Evolutionary conservation across 2,888 invertebrate species (phyloP).

Genomic region (Idaea dimidiata): DNA sequence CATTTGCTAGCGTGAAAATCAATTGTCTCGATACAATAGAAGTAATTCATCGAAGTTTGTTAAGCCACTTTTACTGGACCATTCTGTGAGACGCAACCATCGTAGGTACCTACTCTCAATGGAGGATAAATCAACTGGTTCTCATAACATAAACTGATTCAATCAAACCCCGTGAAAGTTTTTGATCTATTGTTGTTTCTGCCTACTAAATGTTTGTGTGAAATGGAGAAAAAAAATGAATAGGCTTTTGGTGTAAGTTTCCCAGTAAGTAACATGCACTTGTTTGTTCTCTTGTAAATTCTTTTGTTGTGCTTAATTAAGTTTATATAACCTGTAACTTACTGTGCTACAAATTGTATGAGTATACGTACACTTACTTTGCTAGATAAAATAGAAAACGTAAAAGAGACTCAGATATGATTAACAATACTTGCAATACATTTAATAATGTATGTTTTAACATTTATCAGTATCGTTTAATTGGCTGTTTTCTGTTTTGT

Average conservation of each 20-base stretch:
- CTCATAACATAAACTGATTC: constrained; percentile 29
- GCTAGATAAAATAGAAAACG: too few species aligned
- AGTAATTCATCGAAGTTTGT: constrained; percentile 27
- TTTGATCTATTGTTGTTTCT: constrained; percentile 19
- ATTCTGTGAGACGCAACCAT: constrained; percentile 28
- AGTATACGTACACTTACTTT: too few species aligned
- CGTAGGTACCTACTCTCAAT: constrained; percentile 24
- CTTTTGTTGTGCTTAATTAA: background rate
- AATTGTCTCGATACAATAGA: constrained; percentile 27
- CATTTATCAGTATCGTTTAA: too few species aligned
- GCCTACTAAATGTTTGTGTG: constrained; percentile 2
- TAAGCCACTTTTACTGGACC: constrained; percentile 22
- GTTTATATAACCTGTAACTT: background rate
- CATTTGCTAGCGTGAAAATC: constrained; percentile 19
- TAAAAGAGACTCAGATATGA: too few species aligned
- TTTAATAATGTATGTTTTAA: too few species aligned
- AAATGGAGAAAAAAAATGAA: constrained; percentile 11
- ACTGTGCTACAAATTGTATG: background rate
- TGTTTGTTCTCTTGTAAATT: background rate
- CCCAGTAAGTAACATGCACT: background rate
- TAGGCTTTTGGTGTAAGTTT: background rate
- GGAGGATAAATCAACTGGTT: constrained; percentile 29
- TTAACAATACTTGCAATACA: too few species aligned
- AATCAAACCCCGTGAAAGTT: constrained; percentile 38
- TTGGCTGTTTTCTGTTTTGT: too few species aligned